phyloP scores from a whole-genome alignment of 2,797 vertebrate genomes.

The Pristis pectinata region DNA sequence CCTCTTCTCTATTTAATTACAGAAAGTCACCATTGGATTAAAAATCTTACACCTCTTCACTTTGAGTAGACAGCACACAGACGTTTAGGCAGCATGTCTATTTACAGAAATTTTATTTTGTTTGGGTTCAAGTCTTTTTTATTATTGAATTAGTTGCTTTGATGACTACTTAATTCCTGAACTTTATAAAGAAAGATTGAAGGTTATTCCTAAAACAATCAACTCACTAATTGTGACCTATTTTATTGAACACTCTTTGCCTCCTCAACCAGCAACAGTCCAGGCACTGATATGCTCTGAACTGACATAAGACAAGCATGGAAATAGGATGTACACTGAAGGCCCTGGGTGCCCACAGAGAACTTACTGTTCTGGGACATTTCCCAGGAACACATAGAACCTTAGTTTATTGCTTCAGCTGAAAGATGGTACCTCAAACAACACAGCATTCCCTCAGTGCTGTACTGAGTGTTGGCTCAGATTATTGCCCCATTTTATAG shows the following conservation, averaged over 20 bases:
- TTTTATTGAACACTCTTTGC: neutral
- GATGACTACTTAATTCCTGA: neutral
- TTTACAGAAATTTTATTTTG: neutral
- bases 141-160: neutral
- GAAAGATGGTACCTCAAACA: no score
- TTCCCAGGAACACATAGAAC: no score
- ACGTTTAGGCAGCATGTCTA: neutral
- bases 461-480: no score
- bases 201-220: neutral
- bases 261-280: neutral
- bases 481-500: no score
- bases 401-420: no score
- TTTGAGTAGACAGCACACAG: neutral
- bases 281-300: neutral
- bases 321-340: no score
- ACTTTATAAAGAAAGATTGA: slow-evolving; percentile 1
- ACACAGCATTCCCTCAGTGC: neutral
- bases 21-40: neutral
- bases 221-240: neutral
- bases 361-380: no score
- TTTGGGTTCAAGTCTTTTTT: neutral
- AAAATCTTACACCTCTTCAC: neutral
- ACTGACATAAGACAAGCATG: neutral
- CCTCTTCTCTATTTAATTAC: neutral
- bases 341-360: neutral